These are phyloP conservation scores for Elysia chlorotica DNA, from an alignment of 1,140 invertebrate species.

Conservation along the genomic window DNA sequence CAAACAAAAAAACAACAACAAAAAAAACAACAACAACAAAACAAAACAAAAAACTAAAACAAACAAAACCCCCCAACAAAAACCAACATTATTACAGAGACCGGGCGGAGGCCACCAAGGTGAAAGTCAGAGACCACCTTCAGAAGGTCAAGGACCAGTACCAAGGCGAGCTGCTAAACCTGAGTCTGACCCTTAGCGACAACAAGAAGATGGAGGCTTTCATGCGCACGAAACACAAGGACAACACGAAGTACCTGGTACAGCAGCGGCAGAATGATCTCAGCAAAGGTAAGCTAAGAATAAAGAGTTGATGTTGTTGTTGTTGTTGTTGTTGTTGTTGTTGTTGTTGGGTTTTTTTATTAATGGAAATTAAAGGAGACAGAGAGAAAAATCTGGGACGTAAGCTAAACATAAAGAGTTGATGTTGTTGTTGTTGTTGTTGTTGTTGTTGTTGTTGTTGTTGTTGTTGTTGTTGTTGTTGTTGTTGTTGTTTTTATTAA, in stretches of 20 bases:
- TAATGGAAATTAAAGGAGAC: too few species aligned
- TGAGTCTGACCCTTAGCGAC: constrained; percentile 14
- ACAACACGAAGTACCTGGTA: constrained; percentile 6
- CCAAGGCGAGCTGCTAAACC: constrained; percentile 5
- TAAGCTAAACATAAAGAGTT: too few species aligned
- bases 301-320: too few species aligned
- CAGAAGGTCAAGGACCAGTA: constrained; percentile 17
- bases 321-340: too few species aligned
- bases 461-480: too few species aligned
- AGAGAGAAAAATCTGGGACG: too few species aligned
- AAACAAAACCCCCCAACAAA: background rate
- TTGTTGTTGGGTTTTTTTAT: too few species aligned
- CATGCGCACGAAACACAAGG: constrained; percentile 22
- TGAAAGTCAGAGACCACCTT: constrained; percentile 17
- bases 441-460: too few species aligned
- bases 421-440: too few species aligned
- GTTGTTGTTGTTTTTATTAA: too few species aligned
- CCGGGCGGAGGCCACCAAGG: constrained; percentile 14
- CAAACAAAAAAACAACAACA: background rate
- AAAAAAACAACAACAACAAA: background rate
- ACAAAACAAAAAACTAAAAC: background rate
- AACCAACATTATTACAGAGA: background rate
- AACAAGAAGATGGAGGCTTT: constrained; percentile 23
- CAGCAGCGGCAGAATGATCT: constrained; percentile 1
- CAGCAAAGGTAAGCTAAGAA: too few species aligned